Evolutionary conservation across 1,140 invertebrate species (phyloP).

Genomic region (Gryllus bimaculatus): DNA sequence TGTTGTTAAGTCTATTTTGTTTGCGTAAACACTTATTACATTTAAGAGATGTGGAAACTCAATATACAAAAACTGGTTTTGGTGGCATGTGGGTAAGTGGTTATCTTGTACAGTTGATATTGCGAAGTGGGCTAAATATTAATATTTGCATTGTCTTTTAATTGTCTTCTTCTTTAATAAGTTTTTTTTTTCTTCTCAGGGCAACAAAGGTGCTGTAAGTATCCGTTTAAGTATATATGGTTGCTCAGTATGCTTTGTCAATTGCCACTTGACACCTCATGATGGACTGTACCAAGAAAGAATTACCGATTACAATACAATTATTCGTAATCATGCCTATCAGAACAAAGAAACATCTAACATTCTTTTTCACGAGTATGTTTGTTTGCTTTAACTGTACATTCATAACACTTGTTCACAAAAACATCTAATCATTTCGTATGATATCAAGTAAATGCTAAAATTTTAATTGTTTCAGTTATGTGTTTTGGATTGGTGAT

Average conservation of each 20-base stretch:
- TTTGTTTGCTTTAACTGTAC: neutral
- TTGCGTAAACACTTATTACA: slow-evolving; percentile 67
- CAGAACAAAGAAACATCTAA: slow-evolving; percentile 60
- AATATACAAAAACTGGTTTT: slow-evolving; percentile 78
- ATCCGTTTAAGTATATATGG: slow-evolving; percentile 78
- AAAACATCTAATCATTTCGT: neutral
- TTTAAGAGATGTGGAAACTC: slow-evolving; percentile 70
- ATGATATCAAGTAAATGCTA: neutral
- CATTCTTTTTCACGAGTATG: slow-evolving; percentile 86
- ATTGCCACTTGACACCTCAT: slow-evolving; percentile 81
- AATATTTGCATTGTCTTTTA: neutral
- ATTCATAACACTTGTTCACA: neutral
- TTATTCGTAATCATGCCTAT: slow-evolving; percentile 61
- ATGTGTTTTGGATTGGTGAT: slow-evolving; percentile 92
- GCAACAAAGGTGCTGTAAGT: slow-evolving; percentile 89
- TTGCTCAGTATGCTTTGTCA: slow-evolving; percentile 76
- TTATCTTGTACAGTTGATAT: neutral
- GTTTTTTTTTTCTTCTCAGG: slow-evolving; percentile 48
- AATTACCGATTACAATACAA: slow-evolving; percentile 77
- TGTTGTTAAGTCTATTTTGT: slow-evolving; percentile 66
- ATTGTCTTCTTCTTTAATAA: slow-evolving; percentile 9
- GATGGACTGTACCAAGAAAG: slow-evolving; percentile 69
- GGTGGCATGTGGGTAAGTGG: slow-evolving; percentile 71
- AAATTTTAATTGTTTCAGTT: slow-evolving; percentile 47
- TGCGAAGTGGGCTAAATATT: neutral